Base-by-base conservation (phyloP, 1,140 invertebrate genomes). In the Papilio helenus region DNA sequence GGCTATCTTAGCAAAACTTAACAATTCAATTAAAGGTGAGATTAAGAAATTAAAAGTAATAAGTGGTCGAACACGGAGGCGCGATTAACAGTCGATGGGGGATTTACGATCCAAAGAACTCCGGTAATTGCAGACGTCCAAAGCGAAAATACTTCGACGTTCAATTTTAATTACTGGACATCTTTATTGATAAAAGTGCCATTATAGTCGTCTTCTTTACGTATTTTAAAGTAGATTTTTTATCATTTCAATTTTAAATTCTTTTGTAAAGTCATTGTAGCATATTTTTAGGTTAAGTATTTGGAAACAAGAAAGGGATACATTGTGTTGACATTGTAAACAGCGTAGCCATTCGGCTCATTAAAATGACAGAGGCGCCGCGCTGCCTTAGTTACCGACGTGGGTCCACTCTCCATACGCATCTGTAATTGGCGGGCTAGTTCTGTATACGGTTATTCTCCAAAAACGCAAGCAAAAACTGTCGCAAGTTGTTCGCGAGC, bases 21-120 rank as follows among this genome's bases (percentile, higher is more conserved):
- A 92, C 89, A 89, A 92, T 91, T 93, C 90, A 93, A 92, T 93
- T 91, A 93, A 91, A 85, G 84, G 68, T 79, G 80, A 81, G 89
- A 92, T 92, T 92, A 92, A 90, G 87, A 88, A 92, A 91, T 93
- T 91, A 90, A 91, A 84, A 84, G 79, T 89, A 91, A 91, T 92
- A 88, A 89, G 88, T 80, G 86, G 79, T 77, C 74, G 61, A 81
- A 81, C 79, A 83, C 80, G 78, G 74, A 85, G 84, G 82, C 83
- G 85, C 86, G 89, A 89, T 90, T 87, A 79, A 82, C 77, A 49
- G 80, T 26, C 74, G 58, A 71, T 58, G 79, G 44, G 73, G 55
- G 81, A 85, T 84, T 87, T 83, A 85, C 82, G 87, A 84, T 68
- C 44, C 26, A 68, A 76, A 81, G 72, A 79, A 61, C 12, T 51